Evolutionary conservation across 2,797 vertebrate species (phyloP), one percentile per base, ranked within the genome.

Genomic region (Tapera naevia): DNA sequence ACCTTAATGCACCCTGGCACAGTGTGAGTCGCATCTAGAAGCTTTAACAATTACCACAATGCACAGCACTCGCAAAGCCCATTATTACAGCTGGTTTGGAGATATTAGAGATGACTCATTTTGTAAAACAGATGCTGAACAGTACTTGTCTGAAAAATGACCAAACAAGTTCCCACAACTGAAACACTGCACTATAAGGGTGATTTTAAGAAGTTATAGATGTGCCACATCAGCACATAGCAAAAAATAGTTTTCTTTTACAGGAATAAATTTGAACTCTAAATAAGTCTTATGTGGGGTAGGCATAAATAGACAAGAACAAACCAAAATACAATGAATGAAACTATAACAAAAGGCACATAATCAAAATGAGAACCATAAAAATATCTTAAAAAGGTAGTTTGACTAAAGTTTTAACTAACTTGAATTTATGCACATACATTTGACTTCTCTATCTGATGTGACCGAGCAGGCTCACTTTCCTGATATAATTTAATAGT

Each of bases 321-420:
- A 79, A 92, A 41, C 2, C 24, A 92, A 92, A 84, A 94, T 57
- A 57, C 22, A 86, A 32, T 22, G 13, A 58, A 80, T 71, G 18
- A 93, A 88, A 76, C 1, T 0, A 1, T 61, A 94, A 88, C 64
- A 90, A 87, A 96, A 96, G 94, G 94, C 94, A 95, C 88, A 61
- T 70, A 11, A 91, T 72, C 62, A 80, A 86, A 93, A 94, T 50
- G 13, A 87, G 32, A 86, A 85, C 30, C 51, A 19, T 48, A 93
- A 90, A 95, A 88, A 41, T 54, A 92, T 21, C 57, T 61, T 61
- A 25, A 78, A 78, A 73, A 81, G 50, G n/a, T 82, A 85, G 53
- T 50, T 25, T 43, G 37, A 79, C 41, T 70, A 5, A 93, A 43
- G 16, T 88, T 76, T 70, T 73, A 70, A 71, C 33, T 25, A 81